phyloP scores from a whole-genome alignment of 2,888 invertebrate genomes.

The Scaptomyza parva region DNA sequence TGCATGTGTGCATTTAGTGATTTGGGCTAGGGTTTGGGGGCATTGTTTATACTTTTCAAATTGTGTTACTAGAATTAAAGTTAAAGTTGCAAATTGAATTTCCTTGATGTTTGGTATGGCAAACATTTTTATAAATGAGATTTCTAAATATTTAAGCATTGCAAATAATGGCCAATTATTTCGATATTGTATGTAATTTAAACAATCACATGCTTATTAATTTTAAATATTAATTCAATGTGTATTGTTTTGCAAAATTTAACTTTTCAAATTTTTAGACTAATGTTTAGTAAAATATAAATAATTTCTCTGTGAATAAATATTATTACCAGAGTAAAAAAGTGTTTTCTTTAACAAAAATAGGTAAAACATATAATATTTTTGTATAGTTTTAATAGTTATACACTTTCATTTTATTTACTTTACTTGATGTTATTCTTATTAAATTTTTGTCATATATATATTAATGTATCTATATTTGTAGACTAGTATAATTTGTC shows the following conservation, averaged over 20 bases:
- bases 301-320: slow-evolving; percentile 56
- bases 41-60: slow-evolving; percentile 23
- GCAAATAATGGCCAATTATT: slow-evolving; percentile 42
- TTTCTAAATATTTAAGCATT: slow-evolving; percentile 8
- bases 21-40: slow-evolving; percentile 13
- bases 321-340: neutral
- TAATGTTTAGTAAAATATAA: slow-evolving; percentile 19
- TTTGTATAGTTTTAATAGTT: slow-evolving; percentile 79
- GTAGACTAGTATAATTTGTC: slow-evolving; percentile 60
- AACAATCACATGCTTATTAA: slow-evolving; percentile 48
- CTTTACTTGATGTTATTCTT: slow-evolving; percentile 76
- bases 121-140: slow-evolving; percentile 38
- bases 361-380: neutral
- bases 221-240: slow-evolving; percentile 45
- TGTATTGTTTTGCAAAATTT: slow-evolving; percentile 51
- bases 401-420: slow-evolving; percentile 80
- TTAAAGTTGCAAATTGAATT: slow-evolving; percentile 10
- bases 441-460: slow-evolving; percentile 68
- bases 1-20: slow-evolving; percentile 41
- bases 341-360: neutral
- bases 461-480: slow-evolving; percentile 57
- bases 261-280: slow-evolving; percentile 8
- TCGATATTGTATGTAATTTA: slow-evolving; percentile 15
- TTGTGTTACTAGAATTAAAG: slow-evolving; percentile 66
- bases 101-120: slow-evolving; percentile 37